Percentiles rank a stretch among this genome's conserved stretches.
phyloP scores from a whole-genome alignment of 2,113 vertebrate species.

The Eudyptes chrysolophus region DNA sequence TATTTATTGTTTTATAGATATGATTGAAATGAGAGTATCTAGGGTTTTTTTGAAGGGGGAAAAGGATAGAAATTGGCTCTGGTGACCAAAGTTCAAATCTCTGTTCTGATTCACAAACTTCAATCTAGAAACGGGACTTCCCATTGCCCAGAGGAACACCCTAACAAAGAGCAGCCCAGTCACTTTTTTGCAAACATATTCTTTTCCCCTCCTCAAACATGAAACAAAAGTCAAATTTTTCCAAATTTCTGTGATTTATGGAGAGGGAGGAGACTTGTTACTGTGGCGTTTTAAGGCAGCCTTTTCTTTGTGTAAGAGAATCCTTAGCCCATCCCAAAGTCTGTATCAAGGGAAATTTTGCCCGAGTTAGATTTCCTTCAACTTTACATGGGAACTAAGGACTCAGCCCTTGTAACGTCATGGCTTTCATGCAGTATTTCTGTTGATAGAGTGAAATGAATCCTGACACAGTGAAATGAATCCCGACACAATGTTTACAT shows the following conservation, averaged over 20 bases:
- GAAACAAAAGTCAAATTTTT: not conserved
- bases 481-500: not conserved
- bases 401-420: not conserved
- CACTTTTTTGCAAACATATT: rapidly evolving
- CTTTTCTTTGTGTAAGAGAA: not conserved
- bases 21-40: not conserved
- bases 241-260: not conserved
- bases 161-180: not conserved
- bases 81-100: not conserved
- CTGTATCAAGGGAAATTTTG: not conserved
- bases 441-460: not conserved
- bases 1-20: not conserved
- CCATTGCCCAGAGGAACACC: not conserved
- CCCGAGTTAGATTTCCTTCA: not conserved
- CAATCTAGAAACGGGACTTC: not conserved
- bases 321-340: not conserved
- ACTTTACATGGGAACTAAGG: not conserved
- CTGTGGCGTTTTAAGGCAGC: not conserved
- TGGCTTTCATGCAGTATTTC: not conserved
- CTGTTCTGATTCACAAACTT: not conserved
- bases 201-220: not conserved
- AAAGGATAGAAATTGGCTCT: not conserved
- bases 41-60: not conserved
- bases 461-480: not conserved
- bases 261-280: not conserved